A percentile compares a stretch with the other conserved stretches of the same genome.
Conservation (phyloP, 2,113 vertebrate genomes). For the Mystacornis crossleyi region DNA sequence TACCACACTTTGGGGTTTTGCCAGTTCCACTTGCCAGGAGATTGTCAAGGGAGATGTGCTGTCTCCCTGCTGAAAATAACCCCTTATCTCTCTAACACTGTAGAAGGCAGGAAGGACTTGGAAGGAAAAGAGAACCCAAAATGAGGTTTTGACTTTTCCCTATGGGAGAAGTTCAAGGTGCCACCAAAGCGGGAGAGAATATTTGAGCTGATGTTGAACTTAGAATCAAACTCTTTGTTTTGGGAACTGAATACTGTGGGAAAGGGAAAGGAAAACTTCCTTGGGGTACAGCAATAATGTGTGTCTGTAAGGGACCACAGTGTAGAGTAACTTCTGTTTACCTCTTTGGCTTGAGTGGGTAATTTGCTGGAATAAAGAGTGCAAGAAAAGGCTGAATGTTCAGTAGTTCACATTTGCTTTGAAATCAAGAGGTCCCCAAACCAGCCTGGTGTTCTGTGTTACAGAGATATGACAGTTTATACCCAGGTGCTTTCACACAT, state of each 20-base stretch:
- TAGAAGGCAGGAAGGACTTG: not conserved
- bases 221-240: slow-evolving; percentile 3
- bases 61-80: not conserved
- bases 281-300: not conserved
- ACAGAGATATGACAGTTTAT: not conserved
- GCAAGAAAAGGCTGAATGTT: not conserved
- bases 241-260: not conserved
- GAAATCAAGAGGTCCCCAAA: not conserved
- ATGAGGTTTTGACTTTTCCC: not conserved
- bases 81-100: not conserved
- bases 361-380: not conserved
- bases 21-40: not conserved
- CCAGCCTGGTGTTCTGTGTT: not conserved
- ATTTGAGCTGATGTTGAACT: slow-evolving; percentile 1
- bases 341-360: not conserved
- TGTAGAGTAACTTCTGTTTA: not conserved
- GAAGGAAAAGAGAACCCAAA: not conserved
- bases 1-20: not conserved
- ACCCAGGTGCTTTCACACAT: not conserved
- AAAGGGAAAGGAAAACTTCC: slow-evolving; percentile 22
- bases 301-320: not conserved
- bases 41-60: not conserved
- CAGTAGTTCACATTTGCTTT: not conserved
- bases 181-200: not conserved
- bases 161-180: not conserved